These are phyloP conservation scores for Rachycentron canadum DNA, from an alignment of 2,797 vertebrate species.

Conservation along the genomic window DNA sequence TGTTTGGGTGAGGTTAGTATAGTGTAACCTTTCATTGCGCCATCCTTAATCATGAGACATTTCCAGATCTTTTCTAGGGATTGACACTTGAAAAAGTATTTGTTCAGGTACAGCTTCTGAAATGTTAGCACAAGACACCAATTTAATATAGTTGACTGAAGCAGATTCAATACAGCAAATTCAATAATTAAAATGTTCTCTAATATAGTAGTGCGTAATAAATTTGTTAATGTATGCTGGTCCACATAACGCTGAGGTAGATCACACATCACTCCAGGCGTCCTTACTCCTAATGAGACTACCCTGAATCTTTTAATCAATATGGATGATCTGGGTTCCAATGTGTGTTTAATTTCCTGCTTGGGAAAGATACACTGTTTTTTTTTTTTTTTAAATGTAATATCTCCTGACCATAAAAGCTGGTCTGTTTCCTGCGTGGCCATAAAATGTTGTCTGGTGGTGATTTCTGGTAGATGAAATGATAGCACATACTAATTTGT, in stretches of 20 bases:
- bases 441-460: conserved; percentile 27
- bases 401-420: conserved; percentile 33
- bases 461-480: conserved; percentile 52
- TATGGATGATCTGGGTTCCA: conserved; percentile 31
- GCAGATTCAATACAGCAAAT: conserved; percentile 1
- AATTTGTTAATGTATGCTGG: conserved; percentile 2
- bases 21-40: conserved; percentile 16
- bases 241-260: not conserved
- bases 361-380: conserved; percentile 18
- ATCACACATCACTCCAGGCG: not conserved
- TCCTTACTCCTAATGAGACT: conserved; percentile 26
- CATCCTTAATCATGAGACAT: conserved; percentile 2
- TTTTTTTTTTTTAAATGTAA: too few species aligned
- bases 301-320: conserved; percentile 27
- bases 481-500: conserved; percentile 47
- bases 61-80: conserved; percentile 1
- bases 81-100: conserved; percentile 6
- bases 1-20: conserved; percentile 7
- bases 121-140: not conserved
- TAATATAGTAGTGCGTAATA: not conserved
- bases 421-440: conserved; percentile 23
- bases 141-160: conserved; percentile 3
- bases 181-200: not conserved
- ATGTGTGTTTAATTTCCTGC: conserved; percentile 74
- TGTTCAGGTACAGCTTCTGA: not conserved